Evolutionary conservation across 2,797 vertebrate species (phyloP).

Genomic region (Chloroceryle inda): DNA sequence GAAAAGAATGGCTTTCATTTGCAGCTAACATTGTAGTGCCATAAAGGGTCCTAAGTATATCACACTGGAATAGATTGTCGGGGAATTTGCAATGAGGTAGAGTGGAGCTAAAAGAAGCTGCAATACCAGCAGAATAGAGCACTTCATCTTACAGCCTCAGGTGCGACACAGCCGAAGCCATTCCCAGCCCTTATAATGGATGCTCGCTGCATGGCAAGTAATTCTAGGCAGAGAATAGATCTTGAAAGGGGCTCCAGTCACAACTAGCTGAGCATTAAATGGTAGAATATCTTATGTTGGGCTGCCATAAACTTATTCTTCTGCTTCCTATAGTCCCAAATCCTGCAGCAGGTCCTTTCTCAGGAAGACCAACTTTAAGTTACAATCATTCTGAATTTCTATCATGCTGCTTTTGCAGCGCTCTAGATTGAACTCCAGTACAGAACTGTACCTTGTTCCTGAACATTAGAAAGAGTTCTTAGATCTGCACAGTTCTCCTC

Average conservation of each 20-base stretch:
- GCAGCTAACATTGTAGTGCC: background rate
- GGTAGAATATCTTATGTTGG: background rate
- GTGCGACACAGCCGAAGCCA: background rate
- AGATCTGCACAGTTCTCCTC: background rate
- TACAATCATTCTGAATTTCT: background rate
- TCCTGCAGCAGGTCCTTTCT: background rate
- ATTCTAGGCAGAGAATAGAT: background rate
- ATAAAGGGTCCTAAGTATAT: conserved; percentile 26
- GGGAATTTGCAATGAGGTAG: conserved; percentile 16
- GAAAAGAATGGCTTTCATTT: conserved; percentile 49
- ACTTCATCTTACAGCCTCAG: background rate
- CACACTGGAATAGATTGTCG: conserved; percentile 16
- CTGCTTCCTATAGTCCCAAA: background rate
- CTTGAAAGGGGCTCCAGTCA: background rate
- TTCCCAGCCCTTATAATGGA: background rate
- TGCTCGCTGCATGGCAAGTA: background rate
- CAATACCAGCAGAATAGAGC: background rate
- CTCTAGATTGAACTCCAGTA: background rate
- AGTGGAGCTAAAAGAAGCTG: background rate
- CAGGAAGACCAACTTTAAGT: background rate
- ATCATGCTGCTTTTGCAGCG: background rate
- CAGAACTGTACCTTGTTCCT: rapidly evolving
- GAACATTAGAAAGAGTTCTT: background rate
- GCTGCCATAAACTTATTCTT: background rate
- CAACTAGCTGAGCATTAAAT: background rate